A percentile compares a stretch with the other conserved stretches of the same genome.
phyloP scores from a whole-genome alignment of 2,888 invertebrate species.

The Platycheirus albimanus region DNA sequence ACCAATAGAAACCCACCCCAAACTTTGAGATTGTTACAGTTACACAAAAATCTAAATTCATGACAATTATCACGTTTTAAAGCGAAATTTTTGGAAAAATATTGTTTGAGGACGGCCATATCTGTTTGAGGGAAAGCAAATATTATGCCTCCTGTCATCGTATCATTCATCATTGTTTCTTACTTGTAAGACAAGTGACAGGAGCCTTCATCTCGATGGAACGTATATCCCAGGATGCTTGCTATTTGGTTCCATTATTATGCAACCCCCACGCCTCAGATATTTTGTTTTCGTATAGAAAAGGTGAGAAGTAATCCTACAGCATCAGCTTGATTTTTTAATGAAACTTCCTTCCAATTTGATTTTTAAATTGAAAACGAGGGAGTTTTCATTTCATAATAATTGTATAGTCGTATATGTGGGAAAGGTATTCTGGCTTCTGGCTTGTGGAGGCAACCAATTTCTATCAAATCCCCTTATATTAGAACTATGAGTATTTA shows the following conservation, averaged over 20 bases:
- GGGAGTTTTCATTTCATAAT: too few species aligned
- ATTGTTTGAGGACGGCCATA: background rate
- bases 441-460: too few species aligned
- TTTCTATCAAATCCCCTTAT: too few species aligned
- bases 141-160: background rate
- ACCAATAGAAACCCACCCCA: background rate
- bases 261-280: background rate
- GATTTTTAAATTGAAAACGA: too few species aligned
- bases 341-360: conserved; percentile 26
- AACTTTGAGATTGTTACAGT: background rate
- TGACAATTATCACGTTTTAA: background rate
- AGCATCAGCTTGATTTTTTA: conserved; percentile 11
- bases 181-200: conserved; percentile 16
- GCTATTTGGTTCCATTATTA: background rate
- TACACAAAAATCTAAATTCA: background rate
- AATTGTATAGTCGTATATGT: too few species aligned
- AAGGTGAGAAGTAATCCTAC: conserved; percentile 11
- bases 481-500: too few species aligned
- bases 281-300: background rate
- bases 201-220: conserved; percentile 15
- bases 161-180: conserved; percentile 12
- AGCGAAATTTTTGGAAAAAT: background rate
- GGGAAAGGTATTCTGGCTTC: too few species aligned
- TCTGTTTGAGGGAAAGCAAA: background rate
- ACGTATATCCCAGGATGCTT: background rate